Percentiles rank a stretch among this genome's conserved stretches.
These are phyloP conservation scores for Acromyrmex charruanus DNA, from an alignment of 1,140 invertebrate genomes.

Conservation along the genomic window DNA sequence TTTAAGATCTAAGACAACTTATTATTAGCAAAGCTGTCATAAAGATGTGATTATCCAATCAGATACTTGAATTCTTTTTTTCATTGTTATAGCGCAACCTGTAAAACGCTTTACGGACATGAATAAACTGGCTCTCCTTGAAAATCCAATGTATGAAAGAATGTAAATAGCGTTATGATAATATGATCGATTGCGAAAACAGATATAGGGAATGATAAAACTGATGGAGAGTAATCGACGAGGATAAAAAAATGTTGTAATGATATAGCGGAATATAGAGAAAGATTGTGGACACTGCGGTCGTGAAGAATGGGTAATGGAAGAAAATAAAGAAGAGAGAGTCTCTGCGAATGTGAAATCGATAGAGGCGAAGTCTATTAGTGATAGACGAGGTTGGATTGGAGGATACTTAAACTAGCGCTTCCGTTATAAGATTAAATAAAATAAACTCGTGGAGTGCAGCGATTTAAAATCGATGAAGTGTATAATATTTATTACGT, in stretches of 20 bases:
- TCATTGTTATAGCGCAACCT: not conserved
- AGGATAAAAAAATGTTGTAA: conserved; percentile 13
- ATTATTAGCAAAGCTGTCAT: conserved; percentile 42
- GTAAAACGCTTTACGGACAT: not conserved
- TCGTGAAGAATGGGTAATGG: not conserved
- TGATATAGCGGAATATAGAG: conserved; percentile 6
- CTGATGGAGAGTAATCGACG: not conserved
- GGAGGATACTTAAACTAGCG: conserved; percentile 13
- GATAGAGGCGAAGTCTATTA: conserved; percentile 43
- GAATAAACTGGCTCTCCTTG: not conserved
- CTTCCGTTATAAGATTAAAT: conserved; percentile 6
- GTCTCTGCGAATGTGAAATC: conserved; percentile 42
- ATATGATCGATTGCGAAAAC: conserved; percentile 4
- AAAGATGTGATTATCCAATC: conserved; percentile 29
- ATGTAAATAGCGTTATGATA: conserved; percentile 16
- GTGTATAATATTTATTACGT: conserved; percentile 20
- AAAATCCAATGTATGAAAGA: conserved; percentile 2
- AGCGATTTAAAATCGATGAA: conserved; percentile 32
- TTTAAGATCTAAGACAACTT: conserved; percentile 43
- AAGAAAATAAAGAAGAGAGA: conserved; percentile 26
- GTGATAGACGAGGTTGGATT: conserved; percentile 6
- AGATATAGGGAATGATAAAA: not conserved
- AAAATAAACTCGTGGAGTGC: conserved; percentile 23
- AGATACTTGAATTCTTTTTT: conserved; percentile 1
- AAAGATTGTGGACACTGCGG: not conserved